These are phyloP conservation scores for Lathamus discolor DNA, from an alignment of 2,113 vertebrate species.

Conservation along the genomic window DNA sequence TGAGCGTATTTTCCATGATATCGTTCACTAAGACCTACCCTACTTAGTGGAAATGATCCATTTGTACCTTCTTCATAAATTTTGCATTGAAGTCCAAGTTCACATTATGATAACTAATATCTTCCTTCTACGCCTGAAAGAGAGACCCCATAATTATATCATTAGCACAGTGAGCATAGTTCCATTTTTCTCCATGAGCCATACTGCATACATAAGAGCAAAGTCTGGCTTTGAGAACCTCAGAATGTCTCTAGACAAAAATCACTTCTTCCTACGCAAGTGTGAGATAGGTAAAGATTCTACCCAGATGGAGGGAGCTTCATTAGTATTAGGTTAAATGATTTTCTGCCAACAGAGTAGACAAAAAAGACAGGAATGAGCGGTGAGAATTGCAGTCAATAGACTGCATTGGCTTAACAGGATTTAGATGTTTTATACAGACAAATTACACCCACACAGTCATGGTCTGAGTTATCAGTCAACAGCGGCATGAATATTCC, in stretches of 20 bases:
- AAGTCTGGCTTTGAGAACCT: background rate
- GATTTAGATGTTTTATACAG: background rate
- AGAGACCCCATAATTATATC: conserved; percentile 20
- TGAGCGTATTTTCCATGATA: background rate
- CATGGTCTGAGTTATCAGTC: background rate
- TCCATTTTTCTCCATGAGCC: conserved; percentile 25
- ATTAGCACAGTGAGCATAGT: background rate
- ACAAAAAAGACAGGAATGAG: background rate
- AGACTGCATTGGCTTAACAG: background rate
- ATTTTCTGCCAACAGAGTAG: background rate
- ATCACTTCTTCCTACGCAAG: background rate
- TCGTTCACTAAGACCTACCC: background rate
- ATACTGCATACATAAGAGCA: background rate
- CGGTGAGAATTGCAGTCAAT: background rate
- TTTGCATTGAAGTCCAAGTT: conserved; percentile 31
- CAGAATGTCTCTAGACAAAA: background rate
- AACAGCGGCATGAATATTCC: background rate
- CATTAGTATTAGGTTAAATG: background rate
- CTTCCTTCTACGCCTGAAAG: background rate
- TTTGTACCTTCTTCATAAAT: conserved; percentile 25
- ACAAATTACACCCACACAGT: background rate
- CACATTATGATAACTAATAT: conserved; percentile 36
- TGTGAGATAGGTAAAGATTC: background rate
- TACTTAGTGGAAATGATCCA: background rate
- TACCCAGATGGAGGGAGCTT: background rate